phyloP scores from a whole-genome alignment of 2,888 invertebrate species.

The Aleiodes testaceus region DNA sequence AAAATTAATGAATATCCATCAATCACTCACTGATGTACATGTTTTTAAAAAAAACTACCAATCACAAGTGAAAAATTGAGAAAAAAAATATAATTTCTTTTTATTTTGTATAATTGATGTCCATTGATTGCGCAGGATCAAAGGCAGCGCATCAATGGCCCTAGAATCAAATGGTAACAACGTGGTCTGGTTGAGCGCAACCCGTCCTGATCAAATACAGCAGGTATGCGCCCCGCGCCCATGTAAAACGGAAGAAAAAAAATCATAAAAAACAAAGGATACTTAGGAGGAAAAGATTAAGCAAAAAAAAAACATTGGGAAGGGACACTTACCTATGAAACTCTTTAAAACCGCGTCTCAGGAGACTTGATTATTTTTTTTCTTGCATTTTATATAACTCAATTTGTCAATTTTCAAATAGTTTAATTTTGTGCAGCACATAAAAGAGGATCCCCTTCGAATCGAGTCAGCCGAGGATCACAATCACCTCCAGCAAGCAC shows the following conservation, averaged over 20 bases:
- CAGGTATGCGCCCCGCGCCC: slow-evolving; percentile 63
- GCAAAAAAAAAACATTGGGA: slow-evolving; percentile 6
- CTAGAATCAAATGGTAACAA: slow-evolving; percentile 70
- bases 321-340: background rate
- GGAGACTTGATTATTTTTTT: background rate
- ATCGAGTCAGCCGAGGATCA: slow-evolving; percentile 49
- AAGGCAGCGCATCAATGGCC: slow-evolving; percentile 69
- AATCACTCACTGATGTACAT: slow-evolving; percentile 12
- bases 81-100: slow-evolving; percentile 22
- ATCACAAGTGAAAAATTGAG: slow-evolving; percentile 1
- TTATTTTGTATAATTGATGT: slow-evolving; percentile 48
- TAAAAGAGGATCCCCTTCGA: slow-evolving; percentile 47
- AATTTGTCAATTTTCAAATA: background rate
- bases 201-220: slow-evolving; percentile 69
- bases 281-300: background rate
- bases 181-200: slow-evolving; percentile 69
- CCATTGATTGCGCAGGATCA: slow-evolving; percentile 66
- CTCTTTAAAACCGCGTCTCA: background rate
- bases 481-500: slow-evolving; percentile 51
- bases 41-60: background rate
- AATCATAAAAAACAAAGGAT: slow-evolving; percentile 20
- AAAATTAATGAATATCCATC: background rate
- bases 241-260: slow-evolving; percentile 43
- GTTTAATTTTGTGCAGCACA: slow-evolving; percentile 51
- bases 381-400: background rate